Base-by-base conservation (phyloP, 2,113 vertebrate species). In the Cryptoleucopteryx plumbea region DNA sequence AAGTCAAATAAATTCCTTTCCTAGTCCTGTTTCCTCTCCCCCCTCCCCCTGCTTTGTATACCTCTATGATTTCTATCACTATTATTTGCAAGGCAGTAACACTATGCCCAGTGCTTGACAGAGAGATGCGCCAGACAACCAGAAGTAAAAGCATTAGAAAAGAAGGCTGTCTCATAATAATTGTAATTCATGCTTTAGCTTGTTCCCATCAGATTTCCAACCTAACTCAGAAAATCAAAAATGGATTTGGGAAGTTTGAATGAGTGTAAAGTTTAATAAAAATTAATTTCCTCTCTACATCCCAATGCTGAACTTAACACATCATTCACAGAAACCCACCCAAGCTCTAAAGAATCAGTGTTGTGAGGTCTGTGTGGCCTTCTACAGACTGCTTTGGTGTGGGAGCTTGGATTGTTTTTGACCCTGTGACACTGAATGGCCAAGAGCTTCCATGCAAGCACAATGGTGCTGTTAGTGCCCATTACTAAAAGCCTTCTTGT, bases 401-500 rank as follows among this genome's bases (percentile, higher is more conserved):
- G 97, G 90, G 93, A 95, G 94, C 94, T 95, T 75, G 84, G 86
- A 94, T 97, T 96, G 91, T 89, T 97, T 95, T 66, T 97, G 97
- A 97, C 94, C 97, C 97, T 85, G 90, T 96, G 96, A 97, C 94
- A 95, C 66, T 95, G 95, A 96, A 95, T 91, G 93, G 84, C 95
- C 96, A 96, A 94, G 91, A 95, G 89, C 91, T 91, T 97, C 95
- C 93, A 96, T 70, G 89, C 86, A 95, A 95, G 81, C 91, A 97
- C 96, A 97, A 97, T 96, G 95, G 91, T 96, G 95, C 92, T 96
- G 91, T 96, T 97, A 94, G 96, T 97, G 89, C 91, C 93, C 93
- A 82, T 94, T 96, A 91, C 93, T 94, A 95, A 97, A 95, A 93
- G 95, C 89, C 71, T 95, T 95, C 96, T 96, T 97, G 94, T 97